Base-by-base conservation (phyloP, 2,888 invertebrate species). In the Microctonus aethiopoides region DNA sequence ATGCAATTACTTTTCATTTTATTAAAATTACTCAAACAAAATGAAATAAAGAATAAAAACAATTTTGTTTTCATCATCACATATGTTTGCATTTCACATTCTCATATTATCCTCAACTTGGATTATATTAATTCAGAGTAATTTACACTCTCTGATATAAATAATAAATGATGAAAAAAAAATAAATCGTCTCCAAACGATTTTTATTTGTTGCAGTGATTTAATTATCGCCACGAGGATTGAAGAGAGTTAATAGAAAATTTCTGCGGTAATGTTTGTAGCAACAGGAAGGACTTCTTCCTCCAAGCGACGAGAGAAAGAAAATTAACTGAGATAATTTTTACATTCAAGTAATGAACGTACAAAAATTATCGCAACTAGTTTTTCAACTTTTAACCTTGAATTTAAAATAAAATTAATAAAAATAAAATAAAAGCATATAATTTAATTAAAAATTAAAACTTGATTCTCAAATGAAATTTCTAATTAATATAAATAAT, bases 171-270 rank as follows among this genome's bases (percentile, higher is more conserved):
- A 3, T n/a, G 16, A 6, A 46, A 46, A 46, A 46, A 24, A 26
- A 54, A 9, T 11, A n/a, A 46, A 46, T 4, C n/a, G 13, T 54
- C 54, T 26, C 20, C 10, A 54, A 26, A 26, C 11, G 24, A 24
- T 2, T 54, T n/a, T 10, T 26, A 3, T 11, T 2, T 2, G 11
- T 2, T n/a, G n/a, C 24, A 26, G n/a, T 54, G 6, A 54, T 13
- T 26, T 24, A 54, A 24, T 54, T 24, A 5, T 54, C 11, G 6
- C n/a, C 54, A 26, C 26, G 13, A 2, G 26, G 5, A 72, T 72
- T 66, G 62, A 59, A 54, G 59, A 46, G 57, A 51, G 69, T 59
- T 72, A 72, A 72, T 70, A 51, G 69, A 36, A 72, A 72, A 72
- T 71, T 74, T 72, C 68, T 68, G 59, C 61, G 72, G 67, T 62